These are phyloP conservation scores for Sebastes steindachneri DNA, from an alignment of 2,797 vertebrate genomes.

Conservation along the genomic window DNA sequence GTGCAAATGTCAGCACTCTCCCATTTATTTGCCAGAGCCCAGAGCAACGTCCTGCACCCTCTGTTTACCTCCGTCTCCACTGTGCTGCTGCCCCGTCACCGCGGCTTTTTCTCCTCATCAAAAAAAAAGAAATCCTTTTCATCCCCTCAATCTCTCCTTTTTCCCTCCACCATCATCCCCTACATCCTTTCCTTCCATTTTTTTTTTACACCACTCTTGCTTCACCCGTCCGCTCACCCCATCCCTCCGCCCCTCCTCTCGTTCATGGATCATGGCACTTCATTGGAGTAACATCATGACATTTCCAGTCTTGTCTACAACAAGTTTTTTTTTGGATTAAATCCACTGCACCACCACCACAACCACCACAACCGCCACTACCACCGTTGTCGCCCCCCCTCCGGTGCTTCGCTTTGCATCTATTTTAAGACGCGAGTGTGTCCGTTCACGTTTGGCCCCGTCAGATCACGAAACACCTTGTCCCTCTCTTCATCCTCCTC, in stretches of 20 bases:
- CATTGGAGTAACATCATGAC: constrained; percentile 62
- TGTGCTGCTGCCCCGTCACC: constrained; percentile 32
- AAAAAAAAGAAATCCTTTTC: background rate
- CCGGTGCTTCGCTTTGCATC: constrained; percentile 25
- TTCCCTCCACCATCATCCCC: background rate
- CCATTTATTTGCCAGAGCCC: constrained; percentile 75
- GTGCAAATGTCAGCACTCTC: constrained; percentile 82
- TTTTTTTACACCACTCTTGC: constrained; percentile 58
- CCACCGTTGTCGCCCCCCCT: background rate
- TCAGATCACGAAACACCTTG: constrained; percentile 32
- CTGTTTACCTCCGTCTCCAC: constrained; percentile 73
- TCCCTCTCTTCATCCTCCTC: constrained; percentile 25
- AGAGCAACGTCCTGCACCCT: constrained; percentile 69
- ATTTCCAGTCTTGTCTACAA: constrained; percentile 66
- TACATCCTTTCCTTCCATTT: background rate
- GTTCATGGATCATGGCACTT: constrained; percentile 72
- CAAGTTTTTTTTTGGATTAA: constrained; percentile 38
- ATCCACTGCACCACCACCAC: constrained; percentile 6
- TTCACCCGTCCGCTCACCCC: constrained; percentile 39
- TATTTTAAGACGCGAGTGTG: constrained; percentile 35
- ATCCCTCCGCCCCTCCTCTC: background rate
- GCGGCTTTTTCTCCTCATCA: constrained; percentile 16
- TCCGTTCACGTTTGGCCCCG: constrained; percentile 30
- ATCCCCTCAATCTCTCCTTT: background rate
- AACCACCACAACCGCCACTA: background rate